Percentiles rank a stretch among this genome's conserved stretches.
These are phyloP conservation scores for Intellagama lesueurii DNA, from an alignment of 2,797 vertebrate genomes.

Conservation along the genomic window DNA sequence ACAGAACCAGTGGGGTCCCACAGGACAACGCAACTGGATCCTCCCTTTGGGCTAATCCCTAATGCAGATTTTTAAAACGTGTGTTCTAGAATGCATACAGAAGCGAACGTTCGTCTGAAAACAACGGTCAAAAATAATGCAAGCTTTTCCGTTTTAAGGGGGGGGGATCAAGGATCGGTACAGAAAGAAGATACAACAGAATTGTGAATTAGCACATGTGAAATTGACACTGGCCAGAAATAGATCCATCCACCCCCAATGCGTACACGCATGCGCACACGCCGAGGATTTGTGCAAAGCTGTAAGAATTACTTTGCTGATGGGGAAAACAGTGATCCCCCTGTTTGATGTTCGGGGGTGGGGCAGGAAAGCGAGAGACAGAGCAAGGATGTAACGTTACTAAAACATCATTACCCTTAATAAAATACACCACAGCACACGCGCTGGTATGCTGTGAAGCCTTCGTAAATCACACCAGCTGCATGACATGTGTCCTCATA, in stretches of 20 bases:
- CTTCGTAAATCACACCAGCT: slow-evolving; percentile 78
- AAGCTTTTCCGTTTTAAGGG: neutral
- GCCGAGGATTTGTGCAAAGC: slow-evolving; percentile 10
- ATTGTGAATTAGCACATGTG: neutral
- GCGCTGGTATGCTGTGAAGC: slow-evolving; percentile 74
- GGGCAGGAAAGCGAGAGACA: slow-evolving; percentile 40
- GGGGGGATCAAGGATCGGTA: no score
- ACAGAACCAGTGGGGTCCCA: no score
- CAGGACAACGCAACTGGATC: no score
- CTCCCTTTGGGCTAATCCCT: no score
- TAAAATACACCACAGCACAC: slow-evolving; percentile 71
- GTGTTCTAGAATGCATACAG: neutral
- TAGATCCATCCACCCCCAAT: neutral
- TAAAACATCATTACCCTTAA: slow-evolving; percentile 72
- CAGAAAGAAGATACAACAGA: no score
- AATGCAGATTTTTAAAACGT: neutral
- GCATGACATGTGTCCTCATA: slow-evolving; percentile 75
- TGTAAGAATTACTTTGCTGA: slow-evolving; percentile 18
- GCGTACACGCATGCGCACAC: no score
- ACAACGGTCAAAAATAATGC: neutral
- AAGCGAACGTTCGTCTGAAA: neutral
- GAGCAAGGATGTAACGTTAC: slow-evolving; percentile 65
- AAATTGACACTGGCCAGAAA: neutral
- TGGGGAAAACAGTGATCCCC: slow-evolving; percentile 48
- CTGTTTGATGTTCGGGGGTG: slow-evolving; percentile 20